A percentile compares a stretch with the other conserved stretches of the same genome.
Conservation (phyloP, 2,888 invertebrate genomes). For the Chaetoderma sp. region DNA sequence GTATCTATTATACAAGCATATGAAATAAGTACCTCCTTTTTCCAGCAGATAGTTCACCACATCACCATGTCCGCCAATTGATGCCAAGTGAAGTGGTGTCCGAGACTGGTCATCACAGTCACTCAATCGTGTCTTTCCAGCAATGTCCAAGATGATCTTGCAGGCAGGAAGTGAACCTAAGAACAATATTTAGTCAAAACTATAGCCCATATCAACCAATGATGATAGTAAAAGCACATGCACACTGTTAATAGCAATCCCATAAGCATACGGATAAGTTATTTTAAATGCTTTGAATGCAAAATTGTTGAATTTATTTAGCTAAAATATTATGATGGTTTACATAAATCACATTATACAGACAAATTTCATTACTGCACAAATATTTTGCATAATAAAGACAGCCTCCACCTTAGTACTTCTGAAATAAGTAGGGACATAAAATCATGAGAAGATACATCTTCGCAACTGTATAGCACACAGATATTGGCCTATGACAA, state of each 20-base stretch:
- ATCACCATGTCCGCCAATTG: conserved; percentile 69
- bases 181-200: too few species aligned
- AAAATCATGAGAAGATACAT: too few species aligned
- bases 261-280: neutral
- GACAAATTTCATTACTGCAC: too few species aligned
- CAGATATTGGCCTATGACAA: too few species aligned
- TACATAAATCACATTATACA: too few species aligned
- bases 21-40: conserved; percentile 65
- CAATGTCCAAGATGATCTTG: conserved; percentile 64
- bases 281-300: neutral
- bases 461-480: too few species aligned
- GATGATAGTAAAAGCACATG: neutral
- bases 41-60: conserved; percentile 67
- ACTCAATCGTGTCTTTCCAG: conserved; percentile 51
- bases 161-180: conserved; percentile 64
- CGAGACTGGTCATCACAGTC: conserved; percentile 60
- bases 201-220: neutral
- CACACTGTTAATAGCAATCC: neutral
- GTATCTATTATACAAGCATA: too few species aligned
- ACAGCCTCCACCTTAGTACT: too few species aligned
- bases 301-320: too few species aligned
- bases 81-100: conserved; percentile 66
- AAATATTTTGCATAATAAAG: too few species aligned
- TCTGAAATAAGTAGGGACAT: too few species aligned
- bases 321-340: too few species aligned